Base-by-base conservation (phyloP, 2,888 invertebrate genomes). In the Brachyopa scutellaris region DNA sequence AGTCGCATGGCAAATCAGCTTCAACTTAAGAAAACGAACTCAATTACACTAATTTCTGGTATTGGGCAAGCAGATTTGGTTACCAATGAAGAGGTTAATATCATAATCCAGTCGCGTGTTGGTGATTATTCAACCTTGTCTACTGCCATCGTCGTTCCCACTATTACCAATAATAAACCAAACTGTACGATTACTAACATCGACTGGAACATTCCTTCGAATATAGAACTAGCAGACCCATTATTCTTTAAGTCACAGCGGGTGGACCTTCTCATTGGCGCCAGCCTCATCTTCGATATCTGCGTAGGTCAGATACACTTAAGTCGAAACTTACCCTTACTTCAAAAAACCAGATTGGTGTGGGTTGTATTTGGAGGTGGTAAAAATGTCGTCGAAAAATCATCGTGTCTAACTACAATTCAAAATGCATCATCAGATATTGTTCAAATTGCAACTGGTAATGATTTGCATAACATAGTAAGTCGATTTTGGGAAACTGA, bases 81-180 rank as follows among this genome's bases (percentile, higher is more conserved):
- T 40, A 51, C 61, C 7, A 36, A 70, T 13, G 70, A 84, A 67
- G 7, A 45, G 15, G 70, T 76, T 26, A 38, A 76, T 17, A 38
- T 82, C 13, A 19, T 51, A 33, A 38, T 53, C 11, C 51, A 49
- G 29, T 73, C 69, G 23, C 59, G 53, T 11, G 26, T 40, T 26
- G 26, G 26, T 15, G 31, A 33, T 7, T 82, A 49, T 31, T n/a
- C 53, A 33, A 40, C 40, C 3, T 42, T 42, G 1, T 61, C 85
- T 26, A 38, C 72, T 47, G 84, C 85, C 2, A 42, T 78, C 6
- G 61, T 84, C 6, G 62, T 78, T 11, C 69, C 84, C 1, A 84
- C 62, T 7, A 85, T 84, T 2, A 84, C 82, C 1, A 76, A 70
- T 2, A 51, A 84, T 33, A 84, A 85, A 11, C 84, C 85, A 6